Base-by-base conservation (phyloP, 2,888 invertebrate genomes). In the Ctenicera cuprea region DNA sequence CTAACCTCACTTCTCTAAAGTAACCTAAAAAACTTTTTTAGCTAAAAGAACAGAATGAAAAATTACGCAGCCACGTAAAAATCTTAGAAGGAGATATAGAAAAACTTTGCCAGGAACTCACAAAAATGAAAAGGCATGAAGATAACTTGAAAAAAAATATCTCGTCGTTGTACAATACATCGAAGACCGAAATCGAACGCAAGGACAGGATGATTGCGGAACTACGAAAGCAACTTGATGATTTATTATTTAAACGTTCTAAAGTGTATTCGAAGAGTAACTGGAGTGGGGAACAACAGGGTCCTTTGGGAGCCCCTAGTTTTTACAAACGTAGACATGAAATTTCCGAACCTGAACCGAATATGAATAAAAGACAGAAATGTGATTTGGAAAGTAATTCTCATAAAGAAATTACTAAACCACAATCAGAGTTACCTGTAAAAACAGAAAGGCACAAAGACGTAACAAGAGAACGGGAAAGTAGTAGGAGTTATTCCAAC, bases 91-190 rank as follows among this genome's bases (percentile, higher is more conserved):
- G 75, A n/a, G 80, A 87, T 3, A 78, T 81, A 0, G 64, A 77
- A n/a, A 81, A 83, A 70, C 67, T 85, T 9, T 78, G 80, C 59
- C 67, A 74, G 11, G 83, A 83, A 75, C 69, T 86, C 16, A 65
- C 61, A 8, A 77, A 80, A 30, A 79, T 87, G 71, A 82, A 84
- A 76, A 79, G 80, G 37, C 62, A 80, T 0, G 87, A 88, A 63
- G 78, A 84, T 37, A 85, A 80, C 33, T 80, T 89, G 45, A 82
- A 86, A 14, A 77, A 70, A 30, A 89, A 89, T 77, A 84, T 89
- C 50, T 88, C 89, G 0, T 87, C 88, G 30, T 77, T 90, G 30
- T 85, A 84, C 62, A 86, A 87, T 78, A 89, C 89, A 18, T 89
- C 89, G 0, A 87, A 86, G 79, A 79, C 82, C 8, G 90, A 90